phyloP scores from a whole-genome alignment of 2,113 vertebrate genomes.

The Datnioides undecimradiatus region DNA sequence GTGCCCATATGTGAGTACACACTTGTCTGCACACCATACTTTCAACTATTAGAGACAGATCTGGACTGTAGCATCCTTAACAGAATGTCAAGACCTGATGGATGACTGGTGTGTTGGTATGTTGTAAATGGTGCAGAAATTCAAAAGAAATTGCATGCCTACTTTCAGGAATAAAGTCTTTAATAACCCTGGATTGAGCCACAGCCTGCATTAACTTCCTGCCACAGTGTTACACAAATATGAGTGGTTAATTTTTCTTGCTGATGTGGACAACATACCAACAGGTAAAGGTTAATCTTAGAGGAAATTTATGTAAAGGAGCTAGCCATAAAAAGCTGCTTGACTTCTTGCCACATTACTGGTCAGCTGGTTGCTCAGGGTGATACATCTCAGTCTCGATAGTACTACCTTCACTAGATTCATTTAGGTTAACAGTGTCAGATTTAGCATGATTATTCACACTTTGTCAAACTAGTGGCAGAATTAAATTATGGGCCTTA shows the following conservation, averaged over 20 bases:
- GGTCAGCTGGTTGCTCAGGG: slow-evolving; percentile 12
- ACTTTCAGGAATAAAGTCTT: not conserved
- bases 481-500: slow-evolving; percentile 61
- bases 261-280: slow-evolving; percentile 69
- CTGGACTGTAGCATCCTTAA: not conserved
- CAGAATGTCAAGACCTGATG: not conserved
- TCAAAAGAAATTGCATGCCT: not conserved
- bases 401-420: not conserved
- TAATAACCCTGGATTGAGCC: not conserved
- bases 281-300: slow-evolving; percentile 82
- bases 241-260: slow-evolving; percentile 59
- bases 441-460: slow-evolving; percentile 31
- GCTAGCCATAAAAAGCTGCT: slow-evolving; percentile 72
- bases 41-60: not conserved
- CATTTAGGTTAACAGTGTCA: slow-evolving; percentile 7
- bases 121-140: not conserved
- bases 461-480: not conserved
- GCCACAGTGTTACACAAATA: slow-evolving; percentile 16
- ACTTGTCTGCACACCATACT: not conserved
- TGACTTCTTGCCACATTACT: slow-evolving; percentile 44
- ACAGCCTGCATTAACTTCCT: not conserved
- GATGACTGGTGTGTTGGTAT: too few species aligned
- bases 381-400: slow-evolving; percentile 30
- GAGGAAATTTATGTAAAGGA: slow-evolving; percentile 75
- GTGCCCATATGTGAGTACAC: too few species aligned